A percentile compares a stretch with the other conserved stretches of the same genome.
phyloP scores from a whole-genome alignment of 2,113 vertebrate genomes.

The Colossoma macropomum region DNA sequence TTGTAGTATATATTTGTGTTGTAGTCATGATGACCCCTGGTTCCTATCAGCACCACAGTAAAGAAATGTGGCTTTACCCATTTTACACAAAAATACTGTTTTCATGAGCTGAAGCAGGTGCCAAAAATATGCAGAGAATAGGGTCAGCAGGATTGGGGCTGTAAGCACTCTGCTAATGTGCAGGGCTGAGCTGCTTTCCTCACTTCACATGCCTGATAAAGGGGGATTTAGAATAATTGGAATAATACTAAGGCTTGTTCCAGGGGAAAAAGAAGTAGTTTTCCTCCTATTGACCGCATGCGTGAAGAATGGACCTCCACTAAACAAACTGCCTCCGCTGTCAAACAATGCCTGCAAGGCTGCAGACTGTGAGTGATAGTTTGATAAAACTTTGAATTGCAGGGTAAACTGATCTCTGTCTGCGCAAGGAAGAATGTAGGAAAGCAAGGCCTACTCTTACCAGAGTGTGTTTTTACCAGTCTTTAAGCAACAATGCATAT shows the following conservation, averaged over 20 bases:
- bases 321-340: background rate
- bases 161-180: background rate
- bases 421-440: too few species aligned
- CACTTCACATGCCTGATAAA: background rate
- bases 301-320: background rate
- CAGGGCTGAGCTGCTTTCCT: background rate
- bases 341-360: constrained; percentile 63
- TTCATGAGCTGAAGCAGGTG: too few species aligned
- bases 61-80: too few species aligned
- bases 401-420: constrained; percentile 41
- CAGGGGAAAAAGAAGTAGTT: background rate
- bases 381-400: constrained; percentile 57
- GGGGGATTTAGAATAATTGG: background rate
- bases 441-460: background rate
- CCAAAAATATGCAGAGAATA: background rate
- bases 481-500: background rate
- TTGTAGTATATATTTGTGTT: too few species aligned
- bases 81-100: too few species aligned
- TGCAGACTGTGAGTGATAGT: constrained; percentile 49
- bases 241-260: background rate
- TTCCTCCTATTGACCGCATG: constrained; percentile 3
- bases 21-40: too few species aligned
- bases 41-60: too few species aligned
- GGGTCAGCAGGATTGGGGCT: background rate
- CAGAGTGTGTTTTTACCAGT: background rate